Evolutionary conservation across 2,797 vertebrate genomes (phyloP).

Genomic region (Chelidonichthys spinosus): DNA sequence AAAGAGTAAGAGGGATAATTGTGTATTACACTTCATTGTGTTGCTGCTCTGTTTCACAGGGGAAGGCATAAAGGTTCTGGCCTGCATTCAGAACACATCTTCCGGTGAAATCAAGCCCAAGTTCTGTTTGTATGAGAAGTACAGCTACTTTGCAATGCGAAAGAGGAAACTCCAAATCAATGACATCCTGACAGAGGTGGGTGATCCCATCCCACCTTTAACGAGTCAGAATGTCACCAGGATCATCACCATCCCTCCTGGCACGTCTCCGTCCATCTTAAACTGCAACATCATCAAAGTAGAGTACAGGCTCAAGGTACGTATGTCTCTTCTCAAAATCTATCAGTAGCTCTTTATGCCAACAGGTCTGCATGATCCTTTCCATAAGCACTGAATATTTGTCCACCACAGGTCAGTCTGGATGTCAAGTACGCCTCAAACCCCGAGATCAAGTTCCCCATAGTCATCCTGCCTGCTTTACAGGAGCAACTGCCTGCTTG

Average conservation of each 20-base stretch:
- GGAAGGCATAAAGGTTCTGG: slow-evolving; percentile 90
- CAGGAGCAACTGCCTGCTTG: slow-evolving; percentile 7
- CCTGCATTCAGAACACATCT: slow-evolving; percentile 90
- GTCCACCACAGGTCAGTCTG: slow-evolving; percentile 70
- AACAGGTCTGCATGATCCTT: neutral
- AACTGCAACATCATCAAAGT: slow-evolving; percentile 90
- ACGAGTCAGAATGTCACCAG: slow-evolving; percentile 88
- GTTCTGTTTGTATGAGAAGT: slow-evolving; percentile 87
- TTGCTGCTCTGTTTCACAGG: slow-evolving; percentile 75
- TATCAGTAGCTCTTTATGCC: neutral
- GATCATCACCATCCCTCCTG: slow-evolving; percentile 87
- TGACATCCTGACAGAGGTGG: slow-evolving; percentile 87
- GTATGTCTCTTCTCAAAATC: slow-evolving; percentile 32
- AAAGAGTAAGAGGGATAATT: neutral
- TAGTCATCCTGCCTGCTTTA: slow-evolving; percentile 65
- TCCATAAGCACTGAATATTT: neutral
- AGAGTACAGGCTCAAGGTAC: slow-evolving; percentile 90
- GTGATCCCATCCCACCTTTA: slow-evolving; percentile 86
- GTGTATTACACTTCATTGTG: neutral
- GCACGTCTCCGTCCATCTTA: slow-evolving; percentile 83
- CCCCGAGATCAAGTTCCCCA: slow-evolving; percentile 75
- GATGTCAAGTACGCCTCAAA: slow-evolving; percentile 74
- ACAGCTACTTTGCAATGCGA: slow-evolving; percentile 87
- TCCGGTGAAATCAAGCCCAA: slow-evolving; percentile 89
- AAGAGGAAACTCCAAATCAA: slow-evolving; percentile 87